A percentile compares a stretch with the other conserved stretches of the same genome.
Evolutionary conservation across 2,888 invertebrate species (phyloP).

Genomic region (Andrena fulva): DNA sequence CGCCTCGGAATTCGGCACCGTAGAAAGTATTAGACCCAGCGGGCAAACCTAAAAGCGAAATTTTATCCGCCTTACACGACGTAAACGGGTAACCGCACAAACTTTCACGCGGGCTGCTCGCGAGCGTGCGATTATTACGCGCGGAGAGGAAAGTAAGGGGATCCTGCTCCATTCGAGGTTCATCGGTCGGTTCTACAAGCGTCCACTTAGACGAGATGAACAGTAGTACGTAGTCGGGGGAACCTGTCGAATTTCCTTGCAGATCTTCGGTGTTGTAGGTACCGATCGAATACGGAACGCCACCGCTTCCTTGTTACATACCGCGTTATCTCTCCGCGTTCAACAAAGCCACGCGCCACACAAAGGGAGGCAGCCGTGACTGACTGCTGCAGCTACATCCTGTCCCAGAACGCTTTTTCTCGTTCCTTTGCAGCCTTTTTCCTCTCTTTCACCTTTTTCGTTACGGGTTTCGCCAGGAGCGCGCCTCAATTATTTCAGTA

Average conservation of each 20-base stretch:
- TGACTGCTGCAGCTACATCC: not conserved
- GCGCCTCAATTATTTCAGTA: conserved; percentile 76
- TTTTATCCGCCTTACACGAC: conserved; percentile 37
- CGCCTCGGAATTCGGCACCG: conserved; percentile 36
- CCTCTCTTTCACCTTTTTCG: conserved; percentile 22
- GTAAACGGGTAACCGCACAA: conserved; percentile 11
- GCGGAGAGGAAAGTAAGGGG: conserved; percentile 21
- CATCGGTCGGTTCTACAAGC: not conserved
- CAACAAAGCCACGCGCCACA: conserved; percentile 4
- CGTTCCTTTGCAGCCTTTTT: not conserved
- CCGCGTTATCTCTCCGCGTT: not conserved
- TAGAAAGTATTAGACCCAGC: conserved; percentile 46
- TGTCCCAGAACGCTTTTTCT: not conserved
- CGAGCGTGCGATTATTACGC: conserved; percentile 28
- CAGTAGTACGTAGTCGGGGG: not conserved
- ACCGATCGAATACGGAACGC: no score
- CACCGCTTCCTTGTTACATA: no score
- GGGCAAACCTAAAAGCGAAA: conserved; percentile 42
- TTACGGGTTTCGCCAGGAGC: conserved; percentile 63
- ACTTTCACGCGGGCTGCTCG: conserved; percentile 38
- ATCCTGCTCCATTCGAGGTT: not conserved
- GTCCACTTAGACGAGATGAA: not conserved
- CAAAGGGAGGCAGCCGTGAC: conserved; percentile 24
- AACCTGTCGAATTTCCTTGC: not conserved
- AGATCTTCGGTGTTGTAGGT: not conserved